Evolutionary conservation across 2,113 vertebrate species (phyloP).

Genomic region (Cettia cetti): DNA sequence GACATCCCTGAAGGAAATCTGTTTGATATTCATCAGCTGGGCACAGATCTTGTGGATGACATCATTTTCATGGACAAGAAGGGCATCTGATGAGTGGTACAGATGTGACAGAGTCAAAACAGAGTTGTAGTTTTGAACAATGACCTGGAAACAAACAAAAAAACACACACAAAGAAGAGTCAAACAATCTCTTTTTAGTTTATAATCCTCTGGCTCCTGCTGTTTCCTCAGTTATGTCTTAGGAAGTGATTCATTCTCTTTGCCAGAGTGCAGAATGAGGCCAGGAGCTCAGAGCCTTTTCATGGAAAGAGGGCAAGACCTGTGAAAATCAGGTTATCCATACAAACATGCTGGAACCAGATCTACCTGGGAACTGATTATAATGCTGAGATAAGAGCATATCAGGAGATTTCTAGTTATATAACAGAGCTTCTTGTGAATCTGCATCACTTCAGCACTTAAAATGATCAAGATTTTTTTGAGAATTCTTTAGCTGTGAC

Average conservation of each 20-base stretch:
- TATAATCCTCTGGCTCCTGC: background rate
- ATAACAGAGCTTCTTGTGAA: background rate
- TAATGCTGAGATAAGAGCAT: background rate
- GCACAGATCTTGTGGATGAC: conserved; percentile 87
- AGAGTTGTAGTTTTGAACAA: conserved; percentile 97
- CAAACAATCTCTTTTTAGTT: background rate
- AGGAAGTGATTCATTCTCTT: background rate
- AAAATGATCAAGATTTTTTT: background rate
- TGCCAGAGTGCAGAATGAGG: background rate
- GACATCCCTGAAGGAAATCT: conserved; percentile 88
- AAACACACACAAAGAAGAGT: background rate
- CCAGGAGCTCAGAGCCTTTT: background rate
- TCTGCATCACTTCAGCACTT: background rate
- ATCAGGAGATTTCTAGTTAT: background rate
- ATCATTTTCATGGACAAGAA: conserved; percentile 95
- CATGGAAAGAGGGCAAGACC: background rate
- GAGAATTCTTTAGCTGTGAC: background rate
- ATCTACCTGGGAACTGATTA: background rate
- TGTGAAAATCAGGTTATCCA: background rate
- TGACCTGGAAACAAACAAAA: conserved; percentile 77
- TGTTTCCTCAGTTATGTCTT: background rate
- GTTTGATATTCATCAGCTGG: conserved; percentile 87
- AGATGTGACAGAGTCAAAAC: conserved; percentile 89
- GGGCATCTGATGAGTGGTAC: conserved; percentile 89
- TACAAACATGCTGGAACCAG: background rate